Evolutionary conservation across 2,888 invertebrate species (phyloP).

Genomic region (Cheilosia vulpina): DNA sequence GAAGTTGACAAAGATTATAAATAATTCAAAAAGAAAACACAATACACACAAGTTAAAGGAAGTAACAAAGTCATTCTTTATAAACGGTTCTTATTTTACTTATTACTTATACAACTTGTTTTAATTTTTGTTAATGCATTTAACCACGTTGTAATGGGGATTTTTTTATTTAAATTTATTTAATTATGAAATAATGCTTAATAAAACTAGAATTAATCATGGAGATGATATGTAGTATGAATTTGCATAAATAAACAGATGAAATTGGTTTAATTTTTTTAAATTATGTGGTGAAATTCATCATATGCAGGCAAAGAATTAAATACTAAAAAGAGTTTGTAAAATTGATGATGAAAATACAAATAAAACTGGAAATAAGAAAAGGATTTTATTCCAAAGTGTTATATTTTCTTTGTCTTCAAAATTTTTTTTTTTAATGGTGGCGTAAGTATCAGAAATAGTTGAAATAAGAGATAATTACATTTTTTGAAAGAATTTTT

Average conservation of each 20-base stretch:
- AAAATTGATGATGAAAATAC: conserved; percentile 57
- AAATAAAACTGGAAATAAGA: conserved; percentile 64
- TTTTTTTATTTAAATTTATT: conserved; percentile 25
- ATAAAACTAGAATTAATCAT: conserved; percentile 43
- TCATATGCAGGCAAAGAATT: conserved; percentile 34
- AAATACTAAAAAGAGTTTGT: conserved; percentile 58
- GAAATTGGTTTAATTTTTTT: conserved; percentile 55
- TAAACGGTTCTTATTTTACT: conserved; percentile 47
- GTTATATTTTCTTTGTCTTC: too few relatives aligned
- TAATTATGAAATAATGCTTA: conserved; percentile 50
- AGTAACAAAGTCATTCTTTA: conserved; percentile 57
- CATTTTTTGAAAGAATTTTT: too few relatives aligned
- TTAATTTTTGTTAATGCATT: conserved; percentile 66
- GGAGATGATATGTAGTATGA: conserved; percentile 21
- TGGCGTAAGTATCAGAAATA: too few relatives aligned
- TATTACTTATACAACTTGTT: conserved; percentile 45
- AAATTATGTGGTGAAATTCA: conserved; percentile 57
- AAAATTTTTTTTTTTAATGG: background rate
- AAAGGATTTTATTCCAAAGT: conserved; percentile 26
- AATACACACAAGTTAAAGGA: conserved; percentile 17
- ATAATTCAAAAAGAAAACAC: conserved; percentile 13
- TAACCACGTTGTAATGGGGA: conserved; percentile 65
- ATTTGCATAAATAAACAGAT: conserved; percentile 7
- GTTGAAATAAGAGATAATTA: too few relatives aligned
- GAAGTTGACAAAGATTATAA: conserved; percentile 26